Evolutionary conservation across 35 echinoderm and acorn worm species (phyloP).

Genomic region (Holothuria glaberrima): DNA sequence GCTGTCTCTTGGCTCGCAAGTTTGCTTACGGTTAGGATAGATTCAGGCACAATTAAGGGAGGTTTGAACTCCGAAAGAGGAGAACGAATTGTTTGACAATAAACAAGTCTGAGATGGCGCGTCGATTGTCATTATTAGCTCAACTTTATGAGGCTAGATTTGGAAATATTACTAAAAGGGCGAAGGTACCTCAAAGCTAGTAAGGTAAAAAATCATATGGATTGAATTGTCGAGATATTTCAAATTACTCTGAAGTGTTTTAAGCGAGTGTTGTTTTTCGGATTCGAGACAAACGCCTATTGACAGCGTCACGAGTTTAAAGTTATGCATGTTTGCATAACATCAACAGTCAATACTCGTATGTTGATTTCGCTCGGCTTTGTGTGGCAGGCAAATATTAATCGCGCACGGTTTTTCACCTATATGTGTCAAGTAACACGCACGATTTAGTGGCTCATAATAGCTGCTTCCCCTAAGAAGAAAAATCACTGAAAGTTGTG

Average conservation of each 20-base stretch:
- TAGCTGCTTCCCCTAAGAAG: too few relatives aligned
- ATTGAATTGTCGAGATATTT: slow-evolving; percentile 31
- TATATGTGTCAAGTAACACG: background rate
- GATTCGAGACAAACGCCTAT: slow-evolving; percentile 15
- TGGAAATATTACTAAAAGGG: slow-evolving; percentile 12
- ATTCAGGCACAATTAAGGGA: slow-evolving; percentile 45
- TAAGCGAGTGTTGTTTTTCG: slow-evolving; percentile 42
- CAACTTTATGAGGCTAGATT: slow-evolving; percentile 5
- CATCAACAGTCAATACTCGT: slow-evolving; percentile 31
- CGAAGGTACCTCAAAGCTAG: background rate
- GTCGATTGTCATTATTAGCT: slow-evolving; percentile 40
- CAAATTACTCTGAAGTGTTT: slow-evolving; percentile 44
- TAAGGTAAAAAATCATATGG: slow-evolving; percentile 16
- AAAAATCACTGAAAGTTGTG: too few relatives aligned
- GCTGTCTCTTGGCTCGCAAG: slow-evolving; percentile 13
- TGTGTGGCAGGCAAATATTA: slow-evolving; percentile 35
- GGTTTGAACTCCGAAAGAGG: slow-evolving; percentile 27
- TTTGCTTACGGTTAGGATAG: background rate
- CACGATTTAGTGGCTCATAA: too few relatives aligned
- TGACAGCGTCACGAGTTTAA: slow-evolving; percentile 24
- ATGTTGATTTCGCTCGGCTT: background rate
- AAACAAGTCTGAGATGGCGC: slow-evolving; percentile 33
- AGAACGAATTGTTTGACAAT: slow-evolving; percentile 42
- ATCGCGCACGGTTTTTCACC: background rate
- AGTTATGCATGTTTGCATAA: slow-evolving; percentile 40